A percentile compares a stretch with the other conserved stretches of the same genome.
Conservation (phyloP, 2,888 invertebrate genomes). For the Ditylenchus weischeri region DNA sequence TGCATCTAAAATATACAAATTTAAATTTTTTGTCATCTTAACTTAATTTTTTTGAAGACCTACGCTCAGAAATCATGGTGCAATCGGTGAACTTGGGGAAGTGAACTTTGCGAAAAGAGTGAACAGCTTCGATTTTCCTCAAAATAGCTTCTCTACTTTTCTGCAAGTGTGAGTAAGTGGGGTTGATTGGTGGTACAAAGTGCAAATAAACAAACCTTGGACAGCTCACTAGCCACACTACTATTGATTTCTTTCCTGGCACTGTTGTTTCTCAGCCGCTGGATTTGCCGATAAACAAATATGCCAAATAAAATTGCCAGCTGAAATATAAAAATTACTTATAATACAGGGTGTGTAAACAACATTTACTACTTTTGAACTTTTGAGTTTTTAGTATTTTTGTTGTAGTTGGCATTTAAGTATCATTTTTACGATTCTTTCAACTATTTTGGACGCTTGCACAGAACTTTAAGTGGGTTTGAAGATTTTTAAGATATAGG, state of each 20-base stretch:
- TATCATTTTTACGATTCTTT: too few species aligned
- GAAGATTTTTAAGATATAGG: too few species aligned
- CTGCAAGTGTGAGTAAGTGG: conserved; percentile 15
- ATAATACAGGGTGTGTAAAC: too few species aligned
- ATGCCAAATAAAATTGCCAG: conserved; percentile 22
- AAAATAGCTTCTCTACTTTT: conserved; percentile 26
- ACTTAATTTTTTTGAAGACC: conserved; percentile 23
- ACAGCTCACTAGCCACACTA: conserved; percentile 39
- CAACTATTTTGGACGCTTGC: too few species aligned
- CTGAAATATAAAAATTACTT: conserved; percentile 17
- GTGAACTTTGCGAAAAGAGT: conserved; percentile 34
- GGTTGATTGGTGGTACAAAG: not conserved
- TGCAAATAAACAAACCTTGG: conserved; percentile 29
- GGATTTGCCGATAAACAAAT: conserved; percentile 45
- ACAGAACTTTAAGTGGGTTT: too few species aligned
- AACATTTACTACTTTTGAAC: too few species aligned
- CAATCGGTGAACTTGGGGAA: conserved; percentile 54
- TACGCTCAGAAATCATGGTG: conserved; percentile 48
- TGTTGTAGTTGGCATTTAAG: not conserved
- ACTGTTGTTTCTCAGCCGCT: conserved; percentile 48
- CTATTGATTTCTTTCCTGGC: conserved; percentile 40
- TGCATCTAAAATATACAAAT: conserved; percentile 39
- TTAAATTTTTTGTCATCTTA: conserved; percentile 1
- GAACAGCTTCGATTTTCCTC: conserved; percentile 31
- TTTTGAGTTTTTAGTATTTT: not conserved